Evolutionary conservation across 2,113 vertebrate genomes (phyloP), one percentile per base, ranked within the genome.

Genomic region (Limanda limanda): DNA sequence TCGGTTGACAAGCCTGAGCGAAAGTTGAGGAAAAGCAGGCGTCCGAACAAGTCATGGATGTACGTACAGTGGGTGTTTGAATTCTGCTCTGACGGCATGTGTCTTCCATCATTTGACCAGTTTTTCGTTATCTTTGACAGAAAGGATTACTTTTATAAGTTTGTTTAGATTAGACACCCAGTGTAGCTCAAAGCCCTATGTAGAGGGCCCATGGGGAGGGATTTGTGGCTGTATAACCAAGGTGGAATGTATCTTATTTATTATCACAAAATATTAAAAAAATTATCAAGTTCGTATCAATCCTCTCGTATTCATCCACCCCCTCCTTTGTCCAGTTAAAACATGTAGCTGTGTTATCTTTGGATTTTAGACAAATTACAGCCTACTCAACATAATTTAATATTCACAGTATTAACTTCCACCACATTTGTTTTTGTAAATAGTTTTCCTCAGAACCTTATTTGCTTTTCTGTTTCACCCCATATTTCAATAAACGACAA

Each of bases 1-100:
- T 91, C 89, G 86, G 80, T 76, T 82, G 70, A 91, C 90, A 92
- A 86, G 89, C 89, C 89, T 87, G 79, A 90, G 85, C 90, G 48
- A 78, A 89, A 87, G 75, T 78, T n/a, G 24, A 58, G 31, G 23
- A 60, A 17, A 40, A 9, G 8, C 45, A 73, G 27, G 69, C 5
- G 75, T 82, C 76, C 78, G 66, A 87, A 81, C 42, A 62, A 65
- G 17, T 70, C 1, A 14, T 3, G 54, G 40, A 59, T 64, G n/a
- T 60, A 15, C 5, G 37, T 31, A 25, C 31, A 0, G 8, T 48
- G 57, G 18, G 24, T 70, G 77, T 63, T 66, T 82, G 20, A 74
- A 70, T 51, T 66, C 48, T 56, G 12, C 31, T 12, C 20, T 21
- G 5, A 72, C 9, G 68, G 56, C 8, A 6, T 13, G 40, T 52